A percentile compares a stretch with the other conserved stretches of the same genome.
These are phyloP conservation scores for Andrena hattorfiana DNA, from an alignment of 2,888 invertebrate species.

Conservation along the genomic window DNA sequence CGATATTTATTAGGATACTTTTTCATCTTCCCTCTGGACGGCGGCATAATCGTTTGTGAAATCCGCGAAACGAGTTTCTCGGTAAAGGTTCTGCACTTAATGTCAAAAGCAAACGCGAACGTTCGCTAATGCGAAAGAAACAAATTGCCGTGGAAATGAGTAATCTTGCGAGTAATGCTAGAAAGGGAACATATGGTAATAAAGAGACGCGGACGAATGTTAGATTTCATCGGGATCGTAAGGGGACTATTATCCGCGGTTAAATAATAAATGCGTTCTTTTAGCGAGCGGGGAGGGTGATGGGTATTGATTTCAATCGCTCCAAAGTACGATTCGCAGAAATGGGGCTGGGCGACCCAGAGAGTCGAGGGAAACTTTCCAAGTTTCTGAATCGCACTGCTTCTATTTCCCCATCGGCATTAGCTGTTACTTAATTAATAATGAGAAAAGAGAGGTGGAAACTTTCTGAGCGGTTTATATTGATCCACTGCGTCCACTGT, in stretches of 20 bases:
- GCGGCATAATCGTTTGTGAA: neutral
- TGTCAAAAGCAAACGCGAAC: conserved; percentile 2
- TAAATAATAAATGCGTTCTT: neutral
- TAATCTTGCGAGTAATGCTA: conserved; percentile 2
- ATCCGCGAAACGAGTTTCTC: conserved; percentile 6
- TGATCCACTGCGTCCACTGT: conserved; percentile 17
- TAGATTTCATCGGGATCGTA: conserved; percentile 48
- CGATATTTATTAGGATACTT: conserved; percentile 3
- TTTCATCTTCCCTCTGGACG: neutral
- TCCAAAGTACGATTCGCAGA: conserved; percentile 18
- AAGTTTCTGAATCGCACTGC: conserved; percentile 37
- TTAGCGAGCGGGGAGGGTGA: neutral
- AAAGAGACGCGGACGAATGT: conserved; percentile 17
- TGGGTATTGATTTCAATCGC: conserved; percentile 1
- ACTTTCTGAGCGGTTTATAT: conserved; percentile 28
- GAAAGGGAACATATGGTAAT: neutral
- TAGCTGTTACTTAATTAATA: conserved; percentile 51
- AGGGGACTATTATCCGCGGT: neutral
- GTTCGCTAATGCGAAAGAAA: conserved; percentile 3
- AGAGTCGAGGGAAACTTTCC: conserved; percentile 25
- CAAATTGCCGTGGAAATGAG: conserved; percentile 4
- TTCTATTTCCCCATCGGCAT: conserved; percentile 13
- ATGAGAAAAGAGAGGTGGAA: conserved; percentile 29
- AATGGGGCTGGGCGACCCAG: neutral
- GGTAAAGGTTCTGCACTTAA: neutral